Conservation (phyloP, 2,797 vertebrate species). For the Lithobates pipiens region DNA sequence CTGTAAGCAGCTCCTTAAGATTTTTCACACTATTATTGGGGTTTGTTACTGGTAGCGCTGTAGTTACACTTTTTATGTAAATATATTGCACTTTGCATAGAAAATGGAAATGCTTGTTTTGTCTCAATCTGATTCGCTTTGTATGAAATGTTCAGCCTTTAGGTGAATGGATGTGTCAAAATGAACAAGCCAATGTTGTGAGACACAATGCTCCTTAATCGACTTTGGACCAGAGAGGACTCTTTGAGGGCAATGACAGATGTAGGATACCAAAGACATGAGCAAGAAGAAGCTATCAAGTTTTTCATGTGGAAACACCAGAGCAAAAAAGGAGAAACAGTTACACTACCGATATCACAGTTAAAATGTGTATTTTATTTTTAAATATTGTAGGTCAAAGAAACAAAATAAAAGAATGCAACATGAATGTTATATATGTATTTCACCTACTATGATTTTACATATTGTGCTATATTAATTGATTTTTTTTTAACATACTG, state of each 20-base stretch:
- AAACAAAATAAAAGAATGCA: slow-evolving; percentile 18
- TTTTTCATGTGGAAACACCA: neutral
- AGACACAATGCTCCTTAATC: slow-evolving; percentile 9
- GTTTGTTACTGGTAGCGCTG: no score
- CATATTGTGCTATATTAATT: no score
- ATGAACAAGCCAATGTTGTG: neutral
- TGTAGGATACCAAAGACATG: neutral
- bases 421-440: neutral
- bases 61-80: no score
- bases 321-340: neutral
- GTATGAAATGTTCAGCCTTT: no score
- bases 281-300: neutral
- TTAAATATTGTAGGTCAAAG: slow-evolving; percentile 3
- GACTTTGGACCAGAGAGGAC: neutral
- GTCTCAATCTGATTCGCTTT: no score
- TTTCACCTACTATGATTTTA: no score
- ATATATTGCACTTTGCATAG: no score
- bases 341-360: neutral
- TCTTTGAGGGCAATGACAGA: neutral
- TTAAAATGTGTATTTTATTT: neutral
- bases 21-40: no score
- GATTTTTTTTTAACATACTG: no score
- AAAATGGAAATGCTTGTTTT: no score
- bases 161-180: slow-evolving; percentile 8
- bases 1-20: no score